These are phyloP conservation scores for Enhydra lutris DNA, from an alignment of 2,113 vertebrate genomes.

Conservation along the genomic window DNA sequence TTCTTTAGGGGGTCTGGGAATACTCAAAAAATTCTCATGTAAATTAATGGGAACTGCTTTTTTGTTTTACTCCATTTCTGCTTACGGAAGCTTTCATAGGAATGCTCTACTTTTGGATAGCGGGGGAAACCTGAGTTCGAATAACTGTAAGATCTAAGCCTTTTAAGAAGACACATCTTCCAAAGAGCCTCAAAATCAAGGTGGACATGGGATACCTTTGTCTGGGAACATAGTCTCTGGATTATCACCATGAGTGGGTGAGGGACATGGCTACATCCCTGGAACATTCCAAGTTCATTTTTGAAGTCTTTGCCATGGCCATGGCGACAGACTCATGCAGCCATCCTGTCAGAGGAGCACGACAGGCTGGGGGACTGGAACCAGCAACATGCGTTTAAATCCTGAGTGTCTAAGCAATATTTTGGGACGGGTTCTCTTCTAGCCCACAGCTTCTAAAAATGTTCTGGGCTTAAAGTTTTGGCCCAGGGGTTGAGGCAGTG, in stretches of 20 bases:
- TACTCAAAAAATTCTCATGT: not conserved
- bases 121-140: not conserved
- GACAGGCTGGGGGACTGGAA: not conserved
- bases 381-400: not conserved
- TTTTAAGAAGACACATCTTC: not conserved
- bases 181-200: not conserved
- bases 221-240: not conserved
- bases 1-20: not conserved
- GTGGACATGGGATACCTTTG: not conserved
- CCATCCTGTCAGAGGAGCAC: not conserved
- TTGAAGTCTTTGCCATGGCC: not conserved
- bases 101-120: not conserved
- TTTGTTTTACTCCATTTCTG: not conserved
- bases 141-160: not conserved
- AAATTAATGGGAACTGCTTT: not conserved
- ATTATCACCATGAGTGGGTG: not conserved
- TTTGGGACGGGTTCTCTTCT: not conserved
- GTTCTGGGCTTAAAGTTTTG: not conserved
- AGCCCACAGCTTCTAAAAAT: not conserved
- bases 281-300: not conserved
- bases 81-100: not conserved
- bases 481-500: not conserved
- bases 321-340: not conserved
- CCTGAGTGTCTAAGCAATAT: not conserved
- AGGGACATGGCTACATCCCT: not conserved